Evolutionary conservation across 2,113 vertebrate genomes (phyloP), one percentile per base, ranked within the genome.

Genomic region (Alethe diademata): DNA sequence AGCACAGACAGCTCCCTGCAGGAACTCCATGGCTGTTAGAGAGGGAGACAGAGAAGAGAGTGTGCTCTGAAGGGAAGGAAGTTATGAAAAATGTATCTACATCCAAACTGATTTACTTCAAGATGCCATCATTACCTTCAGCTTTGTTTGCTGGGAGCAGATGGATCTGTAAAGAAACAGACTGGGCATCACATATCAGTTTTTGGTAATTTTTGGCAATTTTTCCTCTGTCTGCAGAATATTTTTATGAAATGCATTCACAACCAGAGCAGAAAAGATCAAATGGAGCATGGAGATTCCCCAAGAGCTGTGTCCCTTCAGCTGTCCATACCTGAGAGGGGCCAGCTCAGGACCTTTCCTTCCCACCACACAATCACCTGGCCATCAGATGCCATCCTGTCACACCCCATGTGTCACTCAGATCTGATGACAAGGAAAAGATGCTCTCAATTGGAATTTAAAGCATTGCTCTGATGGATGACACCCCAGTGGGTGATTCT

Each of bases 151-250:
- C 71, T 42, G 96, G 95, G 43, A 98, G 38, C 36, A 90, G 95
- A 35, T 95, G 97, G 91, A 97, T 97, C 98, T 98, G 97, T 36
- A 97, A 97, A 61, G 50, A 94, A 88, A 64, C 5, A 64, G 48
- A 67, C 36, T 6, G 40, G 36, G 35, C 6, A 42, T 71, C 58
- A 80, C 66, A 57, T 11, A 74, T 22, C 1, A 45, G 51, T 65
- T 66, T 62, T 93, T 40, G 8, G 40, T 40, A 53, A 67, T 67
- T 64, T 54, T 23, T 53, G 50, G 40, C 28, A 11, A 15, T 33
- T 61, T 87, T n/a, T 61, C 70, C n/a, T 54, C n/a, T 73, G n/a
- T 40, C 69, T 66, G 47, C 51, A 38, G 23, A 58, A 28, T 42
- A 24, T 24, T 51, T 23, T 61, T 47, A 65, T 38, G 14, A 74